phyloP scores from a whole-genome alignment of 2,888 invertebrate species.

The Papilio gigon region DNA sequence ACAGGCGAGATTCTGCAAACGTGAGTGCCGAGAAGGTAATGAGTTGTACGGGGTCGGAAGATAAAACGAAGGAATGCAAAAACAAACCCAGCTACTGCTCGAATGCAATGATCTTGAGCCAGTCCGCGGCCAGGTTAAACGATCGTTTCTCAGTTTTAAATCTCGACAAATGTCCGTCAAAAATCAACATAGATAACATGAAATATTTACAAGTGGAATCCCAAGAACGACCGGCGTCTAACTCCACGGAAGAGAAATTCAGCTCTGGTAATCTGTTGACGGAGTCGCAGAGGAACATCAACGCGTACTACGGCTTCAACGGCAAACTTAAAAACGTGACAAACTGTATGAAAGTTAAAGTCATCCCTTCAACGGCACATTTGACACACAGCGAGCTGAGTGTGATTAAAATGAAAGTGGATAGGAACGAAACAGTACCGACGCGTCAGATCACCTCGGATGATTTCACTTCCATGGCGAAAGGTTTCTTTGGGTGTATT shows the following conservation, averaged over 20 bases:
- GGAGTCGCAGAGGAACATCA: slow-evolving; percentile 28
- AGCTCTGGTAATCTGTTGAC: slow-evolving; percentile 21
- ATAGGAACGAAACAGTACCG: slow-evolving; percentile 31
- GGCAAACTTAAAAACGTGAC: slow-evolving; percentile 11
- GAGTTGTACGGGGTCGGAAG: slow-evolving; percentile 10
- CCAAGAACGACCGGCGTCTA: neutral
- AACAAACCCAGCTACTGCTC: slow-evolving; percentile 32
- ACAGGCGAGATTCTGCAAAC: neutral
- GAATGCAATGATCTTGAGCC: neutral
- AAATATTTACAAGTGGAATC: neutral
- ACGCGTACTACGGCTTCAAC: slow-evolving; percentile 35
- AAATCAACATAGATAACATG: slow-evolving; percentile 19
- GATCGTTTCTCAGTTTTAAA: slow-evolving; percentile 12
- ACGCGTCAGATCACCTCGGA: slow-evolving; percentile 25
- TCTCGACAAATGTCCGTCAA: slow-evolving; percentile 30
- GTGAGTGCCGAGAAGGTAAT: slow-evolving; percentile 12
- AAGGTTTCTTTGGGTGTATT: slow-evolving; percentile 57
- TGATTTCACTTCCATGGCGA: slow-evolving; percentile 45
- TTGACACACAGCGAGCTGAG: slow-evolving; percentile 11
- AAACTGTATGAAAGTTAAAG: slow-evolving; percentile 35
- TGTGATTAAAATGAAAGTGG: slow-evolving; percentile 23
- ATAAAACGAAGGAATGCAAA: slow-evolving; percentile 18
- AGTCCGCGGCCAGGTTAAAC: neutral
- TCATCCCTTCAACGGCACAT: slow-evolving; percentile 31
- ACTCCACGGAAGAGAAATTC: neutral